Percentiles rank a stretch among this genome's conserved stretches.
Conservation (phyloP, 1,140 invertebrate genomes). For the Hestina assimilis region DNA sequence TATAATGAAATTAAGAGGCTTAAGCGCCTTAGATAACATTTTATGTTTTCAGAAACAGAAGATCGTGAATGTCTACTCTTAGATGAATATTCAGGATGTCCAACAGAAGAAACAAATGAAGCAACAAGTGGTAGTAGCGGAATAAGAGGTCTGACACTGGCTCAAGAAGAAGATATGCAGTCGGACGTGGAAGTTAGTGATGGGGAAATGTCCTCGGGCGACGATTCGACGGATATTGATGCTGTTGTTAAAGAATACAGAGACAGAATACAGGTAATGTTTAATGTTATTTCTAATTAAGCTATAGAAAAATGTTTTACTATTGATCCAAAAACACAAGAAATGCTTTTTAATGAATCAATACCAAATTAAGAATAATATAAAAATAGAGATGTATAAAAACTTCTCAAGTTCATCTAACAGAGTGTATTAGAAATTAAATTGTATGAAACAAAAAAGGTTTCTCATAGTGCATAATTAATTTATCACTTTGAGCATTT, state of each 20-base stretch:
- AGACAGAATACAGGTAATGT: conserved; percentile 78
- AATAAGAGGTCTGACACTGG: conserved; percentile 53
- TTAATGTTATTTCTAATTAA: no score
- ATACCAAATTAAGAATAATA: no score
- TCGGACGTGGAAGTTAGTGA: conserved; percentile 64
- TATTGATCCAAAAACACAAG: no score
- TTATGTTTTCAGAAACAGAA: conserved; percentile 57
- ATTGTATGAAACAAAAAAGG: no score
- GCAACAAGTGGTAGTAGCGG: conserved; percentile 47
- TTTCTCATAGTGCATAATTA: not conserved
- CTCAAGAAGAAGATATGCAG: conserved; percentile 53
- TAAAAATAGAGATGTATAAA: no score
- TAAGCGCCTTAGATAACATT: not conserved
- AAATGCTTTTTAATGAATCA: no score
- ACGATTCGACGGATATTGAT: conserved; percentile 80
- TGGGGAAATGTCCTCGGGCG: conserved; percentile 64
- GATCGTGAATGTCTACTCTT: conserved; percentile 77
- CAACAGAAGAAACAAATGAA: conserved; percentile 56
- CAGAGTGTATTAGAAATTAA: no score
- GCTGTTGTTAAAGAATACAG: conserved; percentile 79
- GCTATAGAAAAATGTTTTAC: no score
- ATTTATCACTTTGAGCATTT: no score
- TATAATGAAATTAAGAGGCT: not conserved
- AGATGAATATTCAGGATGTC: conserved; percentile 73
- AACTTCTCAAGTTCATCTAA: no score